Evolutionary conservation across 2,888 invertebrate species (phyloP).

Genomic region (Spilosoma lubricipeda): DNA sequence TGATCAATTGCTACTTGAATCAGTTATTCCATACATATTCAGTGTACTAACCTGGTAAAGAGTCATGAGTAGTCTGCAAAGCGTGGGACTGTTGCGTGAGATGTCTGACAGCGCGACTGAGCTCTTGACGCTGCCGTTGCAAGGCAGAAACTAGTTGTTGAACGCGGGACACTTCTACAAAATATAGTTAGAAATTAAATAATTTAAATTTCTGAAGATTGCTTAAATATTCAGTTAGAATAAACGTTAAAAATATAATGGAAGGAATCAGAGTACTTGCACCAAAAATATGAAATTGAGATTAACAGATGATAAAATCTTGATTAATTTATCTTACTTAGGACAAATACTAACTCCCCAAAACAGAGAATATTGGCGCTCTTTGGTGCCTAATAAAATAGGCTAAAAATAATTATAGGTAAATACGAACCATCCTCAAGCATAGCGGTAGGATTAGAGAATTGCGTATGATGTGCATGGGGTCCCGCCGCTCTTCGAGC

Average conservation of each 20-base stretch:
- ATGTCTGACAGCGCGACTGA: constrained; percentile 94
- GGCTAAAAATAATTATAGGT: too few species aligned
- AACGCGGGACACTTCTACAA: constrained; percentile 91
- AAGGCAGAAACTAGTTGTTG: constrained; percentile 94
- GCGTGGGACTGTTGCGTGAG: constrained; percentile 93
- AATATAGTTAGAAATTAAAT: too few species aligned
- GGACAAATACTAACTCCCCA: too few species aligned
- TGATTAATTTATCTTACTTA: too few species aligned
- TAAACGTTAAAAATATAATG: not conserved
- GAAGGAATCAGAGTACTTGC: too few species aligned
- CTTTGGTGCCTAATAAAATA: too few species aligned
- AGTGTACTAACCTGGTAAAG: constrained; percentile 66
- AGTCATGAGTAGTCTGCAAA: constrained; percentile 79
- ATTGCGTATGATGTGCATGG: constrained; percentile 51
- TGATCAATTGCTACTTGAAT: not conserved
- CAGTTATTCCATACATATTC: not conserved
- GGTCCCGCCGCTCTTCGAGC: constrained; percentile 87
- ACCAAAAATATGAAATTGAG: too few species aligned
- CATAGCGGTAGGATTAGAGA: constrained; percentile 85
- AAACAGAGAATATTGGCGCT: too few species aligned
- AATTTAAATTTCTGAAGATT: not conserved
- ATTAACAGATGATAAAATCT: too few species aligned
- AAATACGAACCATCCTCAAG: constrained; percentile 87
- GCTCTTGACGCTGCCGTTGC: constrained; percentile 93
- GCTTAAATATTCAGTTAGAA: not conserved